Percentiles rank a stretch among this genome's conserved stretches.
Conservation (phyloP, 2,797 vertebrate species). For the Mallotus villosus region DNA sequence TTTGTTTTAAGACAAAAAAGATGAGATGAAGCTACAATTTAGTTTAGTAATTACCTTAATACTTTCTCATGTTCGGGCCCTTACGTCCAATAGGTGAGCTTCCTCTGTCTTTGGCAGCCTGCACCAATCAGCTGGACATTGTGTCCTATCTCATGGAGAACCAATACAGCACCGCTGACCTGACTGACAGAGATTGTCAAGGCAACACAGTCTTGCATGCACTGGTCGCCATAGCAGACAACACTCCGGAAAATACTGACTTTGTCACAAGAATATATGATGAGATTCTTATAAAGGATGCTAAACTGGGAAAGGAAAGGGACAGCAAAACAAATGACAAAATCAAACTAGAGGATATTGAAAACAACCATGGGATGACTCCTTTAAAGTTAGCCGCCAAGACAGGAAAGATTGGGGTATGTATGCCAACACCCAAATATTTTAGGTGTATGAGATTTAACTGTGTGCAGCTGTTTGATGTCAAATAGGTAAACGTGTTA, state of each 20-base stretch:
- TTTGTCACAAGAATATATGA: conserved; percentile 83
- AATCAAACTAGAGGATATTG: conserved; percentile 50
- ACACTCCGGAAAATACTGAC: conserved; percentile 78
- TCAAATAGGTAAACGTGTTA: background rate
- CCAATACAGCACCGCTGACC: conserved; percentile 73
- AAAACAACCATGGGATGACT: conserved; percentile 77
- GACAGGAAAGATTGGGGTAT: conserved; percentile 81
- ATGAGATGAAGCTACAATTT: background rate
- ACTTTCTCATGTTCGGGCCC: background rate
- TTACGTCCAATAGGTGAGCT: conserved; percentile 79
- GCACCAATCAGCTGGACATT: conserved; percentile 88
- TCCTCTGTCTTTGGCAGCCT: conserved; percentile 88
- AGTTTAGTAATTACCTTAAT: background rate
- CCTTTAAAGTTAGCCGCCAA: conserved; percentile 76
- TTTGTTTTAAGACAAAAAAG: too few species aligned
- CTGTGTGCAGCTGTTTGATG: background rate
- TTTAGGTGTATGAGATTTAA: background rate
- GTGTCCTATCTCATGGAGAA: conserved; percentile 88
- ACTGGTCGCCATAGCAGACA: conserved; percentile 81
- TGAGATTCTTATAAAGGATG: background rate
- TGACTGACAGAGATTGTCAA: conserved; percentile 76
- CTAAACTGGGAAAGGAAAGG: background rate
- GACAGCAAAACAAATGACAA: background rate
- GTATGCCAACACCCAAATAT: conserved; percentile 74
- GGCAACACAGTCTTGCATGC: conserved; percentile 89